Conservation (phyloP, 1,140 invertebrate genomes). For the Heliconius hermathena region DNA sequence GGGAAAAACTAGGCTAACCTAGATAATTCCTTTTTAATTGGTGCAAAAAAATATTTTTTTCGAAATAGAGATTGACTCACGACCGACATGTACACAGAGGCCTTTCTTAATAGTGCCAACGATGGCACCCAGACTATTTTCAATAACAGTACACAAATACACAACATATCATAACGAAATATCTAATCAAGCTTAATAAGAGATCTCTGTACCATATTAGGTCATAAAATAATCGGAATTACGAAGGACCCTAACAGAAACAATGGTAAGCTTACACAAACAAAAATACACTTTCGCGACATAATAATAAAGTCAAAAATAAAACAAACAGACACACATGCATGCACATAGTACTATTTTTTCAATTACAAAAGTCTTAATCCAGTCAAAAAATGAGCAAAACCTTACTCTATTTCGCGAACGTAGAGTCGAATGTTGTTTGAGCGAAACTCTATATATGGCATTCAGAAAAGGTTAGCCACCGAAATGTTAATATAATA, state of each 20-base stretch:
- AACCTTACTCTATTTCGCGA: slow-evolving; percentile 29
- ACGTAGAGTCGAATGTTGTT: slow-evolving; percentile 43
- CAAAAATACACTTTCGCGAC: slow-evolving; percentile 43
- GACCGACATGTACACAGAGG: background rate
- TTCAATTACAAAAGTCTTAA: slow-evolving; percentile 76
- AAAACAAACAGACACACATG: slow-evolving; percentile 50
- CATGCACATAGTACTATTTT: slow-evolving; percentile 75
- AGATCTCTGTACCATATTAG: slow-evolving; percentile 52
- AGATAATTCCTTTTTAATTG: too few species aligned
- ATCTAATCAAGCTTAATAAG: slow-evolving; percentile 37
- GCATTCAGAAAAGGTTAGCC: slow-evolving; percentile 75
- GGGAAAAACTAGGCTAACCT: too few species aligned
- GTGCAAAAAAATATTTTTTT: too few species aligned
- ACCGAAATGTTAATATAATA: slow-evolving; percentile 82
- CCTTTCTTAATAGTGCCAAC: background rate
- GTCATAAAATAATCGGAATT: slow-evolving; percentile 75
- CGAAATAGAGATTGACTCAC: background rate
- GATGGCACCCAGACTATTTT: background rate
- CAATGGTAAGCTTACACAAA: slow-evolving; percentile 53
- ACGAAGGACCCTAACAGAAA: slow-evolving; percentile 69
- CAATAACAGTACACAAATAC: background rate
- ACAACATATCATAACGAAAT: slow-evolving; percentile 3
- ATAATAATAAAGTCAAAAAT: slow-evolving; percentile 52
- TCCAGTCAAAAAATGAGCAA: slow-evolving; percentile 27
- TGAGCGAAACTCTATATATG: slow-evolving; percentile 47